A percentile compares a stretch with the other conserved stretches of the same genome.
Evolutionary conservation across 1,140 invertebrate species (phyloP).

Genomic region (Drosophila kohkoa): DNA sequence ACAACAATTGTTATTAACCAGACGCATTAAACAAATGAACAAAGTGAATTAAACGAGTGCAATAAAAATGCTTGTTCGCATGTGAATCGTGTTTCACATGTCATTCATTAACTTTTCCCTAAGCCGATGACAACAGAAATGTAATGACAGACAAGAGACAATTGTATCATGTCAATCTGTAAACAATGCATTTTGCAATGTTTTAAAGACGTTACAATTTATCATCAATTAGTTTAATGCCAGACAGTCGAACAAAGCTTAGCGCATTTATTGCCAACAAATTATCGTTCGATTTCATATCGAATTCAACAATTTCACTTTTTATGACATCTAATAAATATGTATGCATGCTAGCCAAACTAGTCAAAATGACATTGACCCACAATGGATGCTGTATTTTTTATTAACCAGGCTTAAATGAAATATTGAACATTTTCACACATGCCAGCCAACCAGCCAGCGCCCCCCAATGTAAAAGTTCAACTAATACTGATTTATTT

Average conservation of each 20-base stretch:
- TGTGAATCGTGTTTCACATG: conserved; percentile 12
- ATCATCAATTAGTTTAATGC: background rate
- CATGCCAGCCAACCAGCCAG: conserved; percentile 27
- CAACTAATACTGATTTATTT: conserved; percentile 81
- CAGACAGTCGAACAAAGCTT: background rate
- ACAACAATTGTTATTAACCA: conserved; percentile 53
- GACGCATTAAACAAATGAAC: conserved; percentile 66
- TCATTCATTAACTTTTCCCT: conserved; percentile 18
- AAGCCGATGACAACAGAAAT: conserved; percentile 3
- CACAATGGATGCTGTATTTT: conserved; percentile 36
- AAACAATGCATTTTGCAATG: background rate
- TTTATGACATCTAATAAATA: conserved; percentile 38
- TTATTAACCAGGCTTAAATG: conserved; percentile 41
- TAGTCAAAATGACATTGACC: conserved; percentile 10
- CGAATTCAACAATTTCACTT: no score
- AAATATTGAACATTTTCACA: conserved; percentile 64
- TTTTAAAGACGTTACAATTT: background rate
- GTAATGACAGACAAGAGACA: background rate
- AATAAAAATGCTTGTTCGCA: conserved; percentile 27
- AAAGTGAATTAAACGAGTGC: conserved; percentile 48
- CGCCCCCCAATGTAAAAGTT: conserved; percentile 22
- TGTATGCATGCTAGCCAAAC: background rate
- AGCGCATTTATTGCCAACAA: background rate
- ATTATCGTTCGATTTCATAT: background rate
- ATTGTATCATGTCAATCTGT: conserved; percentile 1